Base-by-base conservation (phyloP, 1,140 invertebrate species). In the Hycleus cichorii region DNA sequence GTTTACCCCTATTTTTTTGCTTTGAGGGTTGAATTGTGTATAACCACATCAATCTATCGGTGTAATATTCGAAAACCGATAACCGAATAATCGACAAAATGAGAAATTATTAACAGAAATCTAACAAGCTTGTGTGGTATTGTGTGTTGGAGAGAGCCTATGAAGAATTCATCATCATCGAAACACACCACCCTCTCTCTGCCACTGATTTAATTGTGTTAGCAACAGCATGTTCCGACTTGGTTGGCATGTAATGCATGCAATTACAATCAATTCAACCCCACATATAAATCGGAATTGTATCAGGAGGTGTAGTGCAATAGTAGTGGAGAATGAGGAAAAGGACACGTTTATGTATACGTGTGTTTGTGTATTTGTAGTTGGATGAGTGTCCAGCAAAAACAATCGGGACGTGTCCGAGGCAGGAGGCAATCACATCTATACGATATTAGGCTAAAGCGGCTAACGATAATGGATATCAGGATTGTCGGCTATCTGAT, bases 391-490 rank as follows among this genome's bases (percentile, higher is more conserved):
- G 49, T 54, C 46, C 63, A 38, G 59, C 59, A 64, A 62, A 64
- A 62, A 64, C 60, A 62, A 64, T 57, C 53, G 60, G 54, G 58
- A 55, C 32, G 32, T 32, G 32, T 32, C 32, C 32, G 32, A 32
- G 32, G 32, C 58, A 42, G 45, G 39, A 39, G 32, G 60, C 61
- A 63, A 63, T 65, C 63, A 57, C 61, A 64, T 62, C 64, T 65
- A 61, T 62, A 56, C 49, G 59, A 64, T 64, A 66, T 66, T 66
- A 66, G 57, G 57, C 61, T 56, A 60, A 62, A 65, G 57, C 53
- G 58, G 64, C 64, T 64, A 69, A 72, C 71, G 69, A 72, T 72
- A 72, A 72, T 72, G 67, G 69, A 71, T 71, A 72, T 70, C 67
- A 66, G 64, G 65, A 69, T 71, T 66, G 69, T 67, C 66, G 63